Base-by-base conservation (phyloP, 2,113 vertebrate species). In the Leiothrix lutea region DNA sequence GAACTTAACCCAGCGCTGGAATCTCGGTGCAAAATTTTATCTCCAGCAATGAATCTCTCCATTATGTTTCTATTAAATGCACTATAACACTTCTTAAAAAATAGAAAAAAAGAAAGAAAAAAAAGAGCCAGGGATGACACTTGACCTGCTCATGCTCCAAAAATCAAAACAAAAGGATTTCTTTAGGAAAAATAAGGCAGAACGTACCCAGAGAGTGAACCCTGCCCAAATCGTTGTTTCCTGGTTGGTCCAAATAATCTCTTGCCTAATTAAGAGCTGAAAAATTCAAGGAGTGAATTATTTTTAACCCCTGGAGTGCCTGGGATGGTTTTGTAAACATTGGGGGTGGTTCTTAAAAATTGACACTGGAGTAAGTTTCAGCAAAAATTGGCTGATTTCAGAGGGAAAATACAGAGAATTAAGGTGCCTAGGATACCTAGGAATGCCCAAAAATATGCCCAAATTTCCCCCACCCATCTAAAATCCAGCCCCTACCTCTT, bases 101-200 rank as follows among this genome's bases (percentile, higher is more conserved):
- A 24, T 24, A 51, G 40, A 40, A 25, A n/a, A 8, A 47, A 26
- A 42, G 25, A 35, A 48, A 22, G 11, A 14, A 45, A n/a, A 38
- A 22, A n/a, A 38, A 22, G 5, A 80, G 17, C 3, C 40, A 56
- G 14, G 48, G 79, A 42, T 47, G 56, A 81, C 3, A 5, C 19
- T 16, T 56, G 40, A 58, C n/a, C 58, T 57, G 23, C 74, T 91
- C 36, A 9, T 26, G 85, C 91, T 86, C 56, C 50, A 78, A 90
- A 90, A 86, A 81, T n/a, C 36, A 8, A 35, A 80, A 77, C 54
- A 93, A 73, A 94, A 83, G n/a, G 13, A 84, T 88, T 87, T 48
- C 33, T 65, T 28, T 6, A 40, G 62, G 54, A 88, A 81, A 93
- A 91, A 51, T 6, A 31, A 88, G 57, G 62, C 38, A 85, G 62